Conservation (phyloP, 2,113 vertebrate genomes). For the Scomber scombrus region DNA sequence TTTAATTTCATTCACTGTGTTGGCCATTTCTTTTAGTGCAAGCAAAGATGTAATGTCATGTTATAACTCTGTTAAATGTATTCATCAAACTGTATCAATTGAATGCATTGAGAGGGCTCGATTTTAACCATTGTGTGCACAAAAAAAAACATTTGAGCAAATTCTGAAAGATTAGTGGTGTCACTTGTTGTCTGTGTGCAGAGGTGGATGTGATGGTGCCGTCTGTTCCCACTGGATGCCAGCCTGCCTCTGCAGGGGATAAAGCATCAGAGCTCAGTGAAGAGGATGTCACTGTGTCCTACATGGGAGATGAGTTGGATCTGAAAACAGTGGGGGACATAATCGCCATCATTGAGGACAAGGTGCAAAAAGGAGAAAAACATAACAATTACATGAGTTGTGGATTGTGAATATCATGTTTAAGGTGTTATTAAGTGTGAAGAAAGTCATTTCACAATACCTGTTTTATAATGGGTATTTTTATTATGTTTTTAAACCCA, state of each 20-base stretch:
- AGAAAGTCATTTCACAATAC: background rate
- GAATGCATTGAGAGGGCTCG: background rate
- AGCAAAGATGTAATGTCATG: background rate
- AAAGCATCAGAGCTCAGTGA: constrained; percentile 89
- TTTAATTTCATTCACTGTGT: background rate
- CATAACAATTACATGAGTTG: background rate
- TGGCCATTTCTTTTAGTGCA: background rate
- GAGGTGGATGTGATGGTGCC: constrained; percentile 56
- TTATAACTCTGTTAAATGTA: background rate
- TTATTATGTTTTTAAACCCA: background rate
- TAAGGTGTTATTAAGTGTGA: background rate
- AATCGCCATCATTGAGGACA: constrained; percentile 96
- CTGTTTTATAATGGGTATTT: background rate
- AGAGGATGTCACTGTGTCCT: constrained; percentile 92
- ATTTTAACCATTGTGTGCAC: background rate
- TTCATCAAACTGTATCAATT: background rate
- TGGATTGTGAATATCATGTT: background rate
- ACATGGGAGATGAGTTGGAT: constrained; percentile 94
- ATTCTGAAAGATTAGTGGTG: background rate
- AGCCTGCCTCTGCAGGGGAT: constrained; percentile 80
- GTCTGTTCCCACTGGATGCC: constrained; percentile 38
- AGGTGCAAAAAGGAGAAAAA: constrained; percentile 65
- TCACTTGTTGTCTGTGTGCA: constrained; percentile 39
- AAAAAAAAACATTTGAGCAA: background rate
- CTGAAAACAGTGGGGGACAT: constrained; percentile 97